phyloP scores from a whole-genome alignment of 64 coral and sea anemone species.

The Trachythela sp. region DNA sequence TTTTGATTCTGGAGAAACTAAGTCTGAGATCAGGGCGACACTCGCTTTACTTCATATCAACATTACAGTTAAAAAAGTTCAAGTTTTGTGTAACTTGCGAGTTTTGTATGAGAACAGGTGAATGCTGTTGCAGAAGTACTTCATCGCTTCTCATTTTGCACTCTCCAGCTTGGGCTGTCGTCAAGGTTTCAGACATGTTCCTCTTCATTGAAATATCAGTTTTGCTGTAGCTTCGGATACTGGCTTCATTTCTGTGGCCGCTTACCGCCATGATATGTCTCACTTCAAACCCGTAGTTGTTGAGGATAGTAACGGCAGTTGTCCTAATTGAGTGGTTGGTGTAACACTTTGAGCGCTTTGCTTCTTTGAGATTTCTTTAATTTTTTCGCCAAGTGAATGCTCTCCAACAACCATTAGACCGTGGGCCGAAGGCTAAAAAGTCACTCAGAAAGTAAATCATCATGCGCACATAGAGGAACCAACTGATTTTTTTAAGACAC shows the following conservation, averaged over 20 bases:
- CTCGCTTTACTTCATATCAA: constrained; percentile 34
- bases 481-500: too few relatives aligned
- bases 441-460: too few relatives aligned
- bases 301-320: constrained; percentile 33
- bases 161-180: not conserved
- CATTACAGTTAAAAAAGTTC: constrained; percentile 55
- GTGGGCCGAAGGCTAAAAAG: too few relatives aligned
- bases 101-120: not conserved
- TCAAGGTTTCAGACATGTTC: constrained; percentile 32
- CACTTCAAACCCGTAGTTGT: constrained; percentile 49
- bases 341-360: constrained; percentile 45
- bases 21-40: constrained; percentile 11
- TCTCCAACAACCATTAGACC: constrained; percentile 54
- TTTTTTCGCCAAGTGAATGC: constrained; percentile 47
- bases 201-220: constrained; percentile 33
- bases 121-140: constrained; percentile 13
- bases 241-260: constrained; percentile 45
- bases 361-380: constrained; percentile 64
- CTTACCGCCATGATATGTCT: constrained; percentile 45
- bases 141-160: constrained; percentile 31
- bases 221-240: constrained; percentile 39
- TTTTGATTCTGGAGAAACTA: not conserved
- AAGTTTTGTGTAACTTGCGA: constrained; percentile 30
- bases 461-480: too few relatives aligned
- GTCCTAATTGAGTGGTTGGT: constrained; percentile 52